phyloP scores from a whole-genome alignment of 2,113 vertebrate species.

The Phoxinus phoxinus region DNA sequence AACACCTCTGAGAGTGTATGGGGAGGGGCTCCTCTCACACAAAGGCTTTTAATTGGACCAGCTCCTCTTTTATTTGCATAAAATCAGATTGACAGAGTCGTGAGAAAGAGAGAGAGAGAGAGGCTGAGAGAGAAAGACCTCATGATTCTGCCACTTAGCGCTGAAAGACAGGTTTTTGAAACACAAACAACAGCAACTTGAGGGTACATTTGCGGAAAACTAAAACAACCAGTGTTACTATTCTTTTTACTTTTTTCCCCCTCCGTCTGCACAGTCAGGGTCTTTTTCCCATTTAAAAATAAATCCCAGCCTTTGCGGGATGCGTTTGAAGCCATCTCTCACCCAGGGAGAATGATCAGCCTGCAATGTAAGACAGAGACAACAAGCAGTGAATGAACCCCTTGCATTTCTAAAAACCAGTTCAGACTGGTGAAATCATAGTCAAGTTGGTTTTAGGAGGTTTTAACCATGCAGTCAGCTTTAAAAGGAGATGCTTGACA shows the following conservation, averaged over 20 bases:
- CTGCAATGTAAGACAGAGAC: conserved; percentile 59
- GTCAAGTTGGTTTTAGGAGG: neutral
- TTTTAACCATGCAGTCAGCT: neutral
- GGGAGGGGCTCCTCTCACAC: conserved; percentile 69
- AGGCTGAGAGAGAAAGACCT: conserved; percentile 6
- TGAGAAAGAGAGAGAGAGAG: conserved; percentile 1
- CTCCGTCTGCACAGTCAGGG: conserved; percentile 62
- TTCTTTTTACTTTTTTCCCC: conserved; percentile 42
- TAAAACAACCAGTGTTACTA: conserved; percentile 62
- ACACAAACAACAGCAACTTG: conserved; percentile 48
- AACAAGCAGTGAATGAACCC: conserved; percentile 24
- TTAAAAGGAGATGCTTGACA: neutral
- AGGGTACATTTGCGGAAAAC: conserved; percentile 54
- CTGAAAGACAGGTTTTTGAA: conserved; percentile 47
- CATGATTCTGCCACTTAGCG: conserved; percentile 16
- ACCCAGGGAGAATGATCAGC: conserved; percentile 59
- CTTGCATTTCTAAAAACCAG: conserved; percentile 52
- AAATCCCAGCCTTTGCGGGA: conserved; percentile 64
- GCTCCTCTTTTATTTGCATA: conserved; percentile 61
- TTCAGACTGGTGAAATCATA: conserved; percentile 41
- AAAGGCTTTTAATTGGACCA: conserved; percentile 77
- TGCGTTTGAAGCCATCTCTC: conserved; percentile 66
- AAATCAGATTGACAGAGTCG: conserved; percentile 21
- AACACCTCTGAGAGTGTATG: conserved; percentile 54
- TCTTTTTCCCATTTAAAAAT: conserved; percentile 69